These are phyloP conservation scores for Ceratoteleas bidentatus DNA, from an alignment of 1,140 invertebrate species.

Conservation along the genomic window DNA sequence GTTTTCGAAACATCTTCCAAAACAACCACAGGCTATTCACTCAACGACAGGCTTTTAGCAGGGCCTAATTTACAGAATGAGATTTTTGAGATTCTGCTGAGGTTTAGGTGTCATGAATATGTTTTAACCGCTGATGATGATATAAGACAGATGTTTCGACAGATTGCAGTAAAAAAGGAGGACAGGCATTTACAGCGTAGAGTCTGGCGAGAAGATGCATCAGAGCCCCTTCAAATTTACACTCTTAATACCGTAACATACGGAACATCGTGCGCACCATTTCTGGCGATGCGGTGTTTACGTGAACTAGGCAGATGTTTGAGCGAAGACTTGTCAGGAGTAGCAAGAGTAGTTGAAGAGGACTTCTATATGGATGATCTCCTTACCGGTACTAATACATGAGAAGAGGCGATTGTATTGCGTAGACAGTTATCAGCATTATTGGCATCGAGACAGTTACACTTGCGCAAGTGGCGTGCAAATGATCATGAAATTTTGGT, in stretches of 20 bases:
- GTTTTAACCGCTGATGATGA: background rate
- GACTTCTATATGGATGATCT: background rate
- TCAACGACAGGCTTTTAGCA: background rate
- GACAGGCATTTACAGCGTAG: background rate
- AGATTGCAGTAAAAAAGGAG: background rate
- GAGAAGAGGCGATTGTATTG: background rate
- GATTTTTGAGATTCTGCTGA: background rate
- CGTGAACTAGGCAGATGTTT: background rate
- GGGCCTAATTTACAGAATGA: background rate
- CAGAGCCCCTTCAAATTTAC: background rate
- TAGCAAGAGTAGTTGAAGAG: background rate
- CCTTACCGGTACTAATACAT: background rate
- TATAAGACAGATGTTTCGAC: background rate
- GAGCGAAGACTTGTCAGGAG: background rate
- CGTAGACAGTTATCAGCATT: background rate
- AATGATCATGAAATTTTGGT: background rate
- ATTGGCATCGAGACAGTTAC: background rate
- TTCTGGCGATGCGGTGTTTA: background rate
- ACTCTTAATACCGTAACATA: background rate
- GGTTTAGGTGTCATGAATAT: background rate
- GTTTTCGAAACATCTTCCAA: conserved; percentile 3
- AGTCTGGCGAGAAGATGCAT: background rate
- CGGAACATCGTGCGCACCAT: background rate
- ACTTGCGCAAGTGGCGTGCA: background rate
- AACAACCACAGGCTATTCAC: background rate